Conservation (phyloP, 2,888 invertebrate genomes). For the Nomada flava region DNA sequence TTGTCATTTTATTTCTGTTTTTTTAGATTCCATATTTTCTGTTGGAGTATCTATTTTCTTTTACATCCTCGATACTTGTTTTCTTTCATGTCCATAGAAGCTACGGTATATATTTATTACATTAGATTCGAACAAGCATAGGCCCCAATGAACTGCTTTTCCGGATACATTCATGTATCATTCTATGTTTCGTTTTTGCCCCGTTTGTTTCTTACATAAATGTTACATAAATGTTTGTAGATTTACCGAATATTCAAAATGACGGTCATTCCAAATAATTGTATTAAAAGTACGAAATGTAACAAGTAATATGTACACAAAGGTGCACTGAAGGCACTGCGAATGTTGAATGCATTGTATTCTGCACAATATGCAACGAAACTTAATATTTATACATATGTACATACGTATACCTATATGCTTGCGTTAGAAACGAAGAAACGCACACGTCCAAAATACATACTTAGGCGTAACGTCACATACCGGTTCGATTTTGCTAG, state of each 20-base stretch:
- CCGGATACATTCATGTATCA: background rate
- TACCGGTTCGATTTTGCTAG: conserved; percentile 29
- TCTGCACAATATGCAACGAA: conserved; percentile 1
- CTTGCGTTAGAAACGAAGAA: conserved; percentile 28
- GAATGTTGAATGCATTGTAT: conserved; percentile 36
- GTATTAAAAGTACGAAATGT: background rate
- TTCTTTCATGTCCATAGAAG: no score
- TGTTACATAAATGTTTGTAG: conserved; percentile 5
- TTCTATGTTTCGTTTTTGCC: background rate
- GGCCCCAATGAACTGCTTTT: background rate
- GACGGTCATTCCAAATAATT: background rate
- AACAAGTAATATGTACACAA: conserved; percentile 1
- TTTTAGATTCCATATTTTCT: conserved; percentile 19
- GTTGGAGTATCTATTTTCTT: background rate
- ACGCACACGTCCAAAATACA: conserved; percentile 15
- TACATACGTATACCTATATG: background rate
- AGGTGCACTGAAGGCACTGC: conserved; percentile 22
- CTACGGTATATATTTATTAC: background rate
- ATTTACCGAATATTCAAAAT: background rate
- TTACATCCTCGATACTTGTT: background rate
- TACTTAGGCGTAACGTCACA: background rate
- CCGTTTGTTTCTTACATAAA: no score
- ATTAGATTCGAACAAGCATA: background rate
- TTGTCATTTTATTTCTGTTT: conserved; percentile 7
- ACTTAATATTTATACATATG: conserved; percentile 20